Conservation (phyloP, 2,797 vertebrate genomes). For the Spheniscus humboldti region DNA sequence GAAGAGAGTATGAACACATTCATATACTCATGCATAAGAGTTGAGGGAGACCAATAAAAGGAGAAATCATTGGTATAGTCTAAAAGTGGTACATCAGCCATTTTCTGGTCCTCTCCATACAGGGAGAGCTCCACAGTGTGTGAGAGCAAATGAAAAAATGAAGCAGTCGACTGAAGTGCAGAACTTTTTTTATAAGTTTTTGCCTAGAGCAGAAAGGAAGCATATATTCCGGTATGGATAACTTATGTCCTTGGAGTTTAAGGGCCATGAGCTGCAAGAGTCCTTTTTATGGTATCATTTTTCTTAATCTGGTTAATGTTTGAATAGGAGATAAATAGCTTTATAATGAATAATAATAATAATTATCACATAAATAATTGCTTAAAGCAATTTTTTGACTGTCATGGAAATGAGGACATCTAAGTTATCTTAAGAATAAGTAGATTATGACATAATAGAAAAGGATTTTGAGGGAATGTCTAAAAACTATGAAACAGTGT, state of each 20-base stretch:
- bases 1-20: neutral
- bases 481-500: neutral
- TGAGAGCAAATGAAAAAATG: neutral
- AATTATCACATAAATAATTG: conserved; percentile 47
- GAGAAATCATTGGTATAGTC: neutral
- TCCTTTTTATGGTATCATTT: conserved; percentile 24
- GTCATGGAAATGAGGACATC: conserved; percentile 18
- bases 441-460: neutral
- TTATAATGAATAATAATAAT: conserved; percentile 43
- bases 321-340: conserved; percentile 44
- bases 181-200: neutral
- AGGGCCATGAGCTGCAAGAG: neutral
- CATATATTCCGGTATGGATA: neutral
- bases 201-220: neutral
- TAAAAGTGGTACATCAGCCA: neutral
- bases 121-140: neutral
- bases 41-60: neutral
- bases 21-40: neutral
- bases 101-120: neutral
- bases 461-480: neutral
- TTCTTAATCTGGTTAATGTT: conserved; percentile 43
- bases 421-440: conserved; percentile 29
- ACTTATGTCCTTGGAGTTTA: conserved; percentile 16
- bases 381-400: conserved; percentile 42
- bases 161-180: neutral